Evolutionary conservation across 2,113 vertebrate genomes (phyloP).

Genomic region (Bungarus multicinctus): DNA sequence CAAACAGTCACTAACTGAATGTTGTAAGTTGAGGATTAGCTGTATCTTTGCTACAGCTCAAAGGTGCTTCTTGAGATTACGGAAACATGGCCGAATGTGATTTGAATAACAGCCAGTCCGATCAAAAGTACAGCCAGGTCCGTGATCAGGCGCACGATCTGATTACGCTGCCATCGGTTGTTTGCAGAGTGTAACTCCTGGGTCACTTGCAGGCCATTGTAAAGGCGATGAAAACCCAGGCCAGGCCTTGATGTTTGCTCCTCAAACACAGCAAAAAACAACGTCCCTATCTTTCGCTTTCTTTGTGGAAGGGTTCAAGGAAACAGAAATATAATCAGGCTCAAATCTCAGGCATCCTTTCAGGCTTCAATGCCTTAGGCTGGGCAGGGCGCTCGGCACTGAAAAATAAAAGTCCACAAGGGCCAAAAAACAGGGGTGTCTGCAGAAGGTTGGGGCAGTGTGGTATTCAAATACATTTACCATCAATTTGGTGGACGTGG

Average conservation of each 20-base stretch:
- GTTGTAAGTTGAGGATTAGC: too few relatives aligned
- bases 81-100: not conserved
- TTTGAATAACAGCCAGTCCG: not conserved
- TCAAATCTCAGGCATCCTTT: not conserved
- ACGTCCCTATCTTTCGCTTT: not conserved
- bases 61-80: not conserved
- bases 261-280: not conserved
- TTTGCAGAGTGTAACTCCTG: not conserved
- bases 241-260: not conserved
- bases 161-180: not conserved
- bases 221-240: not conserved
- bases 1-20: too few relatives aligned
- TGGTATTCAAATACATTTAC: too few relatives aligned
- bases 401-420: not conserved
- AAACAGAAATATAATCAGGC: not conserved
- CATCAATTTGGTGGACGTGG: too few relatives aligned
- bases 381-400: not conserved
- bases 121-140: slow-evolving; percentile 1
- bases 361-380: not conserved
- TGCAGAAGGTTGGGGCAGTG: not conserved
- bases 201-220: not conserved
- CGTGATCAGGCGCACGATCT: not conserved
- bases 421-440: not conserved
- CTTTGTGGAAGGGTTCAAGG: not conserved
- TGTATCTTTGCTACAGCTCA: not conserved